A percentile compares a stretch with the other conserved stretches of the same genome.
These are phyloP conservation scores for Ctenopoma multispine DNA, from an alignment of 2,797 vertebrate genomes.

Conservation along the genomic window DNA sequence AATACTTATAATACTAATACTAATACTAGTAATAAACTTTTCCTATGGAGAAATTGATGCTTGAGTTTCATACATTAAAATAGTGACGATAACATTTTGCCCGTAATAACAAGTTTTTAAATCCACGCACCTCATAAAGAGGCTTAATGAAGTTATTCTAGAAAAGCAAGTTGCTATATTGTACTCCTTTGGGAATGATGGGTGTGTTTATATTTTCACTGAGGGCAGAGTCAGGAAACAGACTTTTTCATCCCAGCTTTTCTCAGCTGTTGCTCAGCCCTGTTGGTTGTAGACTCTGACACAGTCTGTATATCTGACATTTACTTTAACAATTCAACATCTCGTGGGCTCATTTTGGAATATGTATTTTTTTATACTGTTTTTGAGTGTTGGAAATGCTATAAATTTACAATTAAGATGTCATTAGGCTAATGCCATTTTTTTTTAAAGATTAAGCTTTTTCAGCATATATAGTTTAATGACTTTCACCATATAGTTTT, in stretches of 20 bases:
- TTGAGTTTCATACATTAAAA: background rate
- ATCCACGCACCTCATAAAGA: background rate
- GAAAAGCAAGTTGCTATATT: conserved; percentile 2
- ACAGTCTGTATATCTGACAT: conserved; percentile 7
- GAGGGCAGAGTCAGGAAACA: conserved; percentile 33
- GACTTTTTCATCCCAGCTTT: background rate
- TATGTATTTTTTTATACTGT: background rate
- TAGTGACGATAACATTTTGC: background rate
- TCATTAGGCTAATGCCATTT: no score
- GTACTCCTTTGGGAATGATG: background rate
- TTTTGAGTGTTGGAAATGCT: background rate
- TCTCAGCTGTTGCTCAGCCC: conserved; percentile 19
- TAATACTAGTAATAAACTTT: no score
- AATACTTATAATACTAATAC: background rate
- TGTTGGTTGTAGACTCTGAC: conserved; percentile 2
- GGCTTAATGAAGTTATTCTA: background rate
- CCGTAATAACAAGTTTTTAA: background rate
- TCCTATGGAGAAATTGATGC: fast-evolving
- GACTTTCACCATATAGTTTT: background rate
- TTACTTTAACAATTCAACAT: conserved; percentile 15
- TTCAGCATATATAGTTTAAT: background rate
- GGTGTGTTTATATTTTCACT: conserved; percentile 30
- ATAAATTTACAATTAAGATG: background rate
- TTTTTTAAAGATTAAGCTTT: background rate
- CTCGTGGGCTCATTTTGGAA: background rate